phyloP scores from a whole-genome alignment of 2,797 vertebrate species.

The Enteromius unitaeniatus region DNA sequence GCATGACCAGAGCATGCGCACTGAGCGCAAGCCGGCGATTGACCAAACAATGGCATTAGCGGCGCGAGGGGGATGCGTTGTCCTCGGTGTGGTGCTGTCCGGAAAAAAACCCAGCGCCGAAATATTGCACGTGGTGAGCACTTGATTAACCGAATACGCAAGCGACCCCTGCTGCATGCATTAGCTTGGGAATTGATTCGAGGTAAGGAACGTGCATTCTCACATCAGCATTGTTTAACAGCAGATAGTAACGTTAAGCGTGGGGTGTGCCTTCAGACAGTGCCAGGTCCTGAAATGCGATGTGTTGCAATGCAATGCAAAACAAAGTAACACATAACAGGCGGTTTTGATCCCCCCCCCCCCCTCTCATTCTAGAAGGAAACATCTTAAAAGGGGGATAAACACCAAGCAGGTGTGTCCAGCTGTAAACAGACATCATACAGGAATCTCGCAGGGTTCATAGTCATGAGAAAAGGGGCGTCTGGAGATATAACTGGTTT shows the following conservation, averaged over 20 bases:
- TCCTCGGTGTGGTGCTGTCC: conserved; percentile 18
- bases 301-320: not conserved
- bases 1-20: conserved; percentile 19
- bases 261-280: conserved; percentile 17
- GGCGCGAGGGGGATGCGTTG: conserved; percentile 9
- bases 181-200: not conserved
- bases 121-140: conserved; percentile 13
- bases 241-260: not conserved
- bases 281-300: not conserved
- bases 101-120: conserved; percentile 8
- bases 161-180: not conserved
- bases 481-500: conserved; percentile 19
- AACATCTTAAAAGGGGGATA: not conserved
- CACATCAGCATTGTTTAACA: not conserved
- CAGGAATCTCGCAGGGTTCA: not conserved
- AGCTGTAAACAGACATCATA: conserved; percentile 25
- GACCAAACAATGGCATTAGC: conserved; percentile 4
- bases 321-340: not conserved
- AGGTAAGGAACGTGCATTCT: conserved; percentile 34
- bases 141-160: not conserved
- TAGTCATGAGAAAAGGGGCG: conserved; percentile 1
- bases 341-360: not conserved
- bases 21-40: not conserved
- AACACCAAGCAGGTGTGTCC: conserved; percentile 13
- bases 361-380: not conserved